Evolutionary conservation across 2,888 invertebrate genomes (phyloP), one percentile per base, ranked within the genome.

Genomic region (Stenolophus ochropezus): DNA sequence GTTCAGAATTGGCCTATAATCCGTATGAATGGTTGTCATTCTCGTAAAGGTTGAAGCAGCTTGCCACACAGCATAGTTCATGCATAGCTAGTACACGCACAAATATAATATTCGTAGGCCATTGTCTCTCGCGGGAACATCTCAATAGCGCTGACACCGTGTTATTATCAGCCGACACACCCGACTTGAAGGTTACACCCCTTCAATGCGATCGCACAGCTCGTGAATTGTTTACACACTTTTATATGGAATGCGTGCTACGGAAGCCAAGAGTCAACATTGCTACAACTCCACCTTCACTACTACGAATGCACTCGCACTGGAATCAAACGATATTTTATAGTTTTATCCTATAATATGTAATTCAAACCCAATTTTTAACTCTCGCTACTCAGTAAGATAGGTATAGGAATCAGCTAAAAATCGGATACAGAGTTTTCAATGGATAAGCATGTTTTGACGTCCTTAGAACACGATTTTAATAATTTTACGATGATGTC

Each of bases 121-220:
- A 73, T 73, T 73, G 73, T 73, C 71, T 73, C 49, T 20, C 21
- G 49, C 47, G 33, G 23, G 25, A 73, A 73, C 73, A 73, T 73
- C 73, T 73, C 49, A 49, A 73, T 73, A 73, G 21, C 8, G 49
- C 21, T 73, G 73, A 49, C 73, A 73, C 47, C 49, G 49, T 73
- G 49, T 73, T 73, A 73, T 73, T 73, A 73, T 73, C 47, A 73
- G 27, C 27, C 16, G 65, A 69, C 65, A 69, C 65, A 33, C 65
- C 65, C 65, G n/a, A 61, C 65, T 69, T 18, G 33, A 69, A 18
- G 21, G 65, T 69, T 69, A 69, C 65, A 69, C 65, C 65, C 65
- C 65, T 27, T 69, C 16, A 69, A 69, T 69, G 65, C 65, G 27
- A 33, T 33, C 65, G 65, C 33, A 69, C 33, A 14, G 33, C 33